Base-by-base conservation (phyloP, 2,888 invertebrate genomes). In the Drosophila quinaria region DNA sequence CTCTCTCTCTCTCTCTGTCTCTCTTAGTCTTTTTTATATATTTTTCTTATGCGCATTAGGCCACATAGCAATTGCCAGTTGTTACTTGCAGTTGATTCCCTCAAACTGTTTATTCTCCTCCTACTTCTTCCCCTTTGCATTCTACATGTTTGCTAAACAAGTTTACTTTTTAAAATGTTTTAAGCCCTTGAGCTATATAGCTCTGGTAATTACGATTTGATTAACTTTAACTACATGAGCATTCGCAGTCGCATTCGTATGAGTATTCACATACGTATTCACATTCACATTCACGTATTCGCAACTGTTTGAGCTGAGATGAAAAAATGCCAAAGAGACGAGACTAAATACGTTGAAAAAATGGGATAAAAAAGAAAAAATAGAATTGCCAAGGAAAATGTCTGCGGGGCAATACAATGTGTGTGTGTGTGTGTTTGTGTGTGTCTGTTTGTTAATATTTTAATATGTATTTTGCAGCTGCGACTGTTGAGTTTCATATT, bases 141-240 rank as follows among this genome's bases (percentile, higher is more conserved):
- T 35, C 49, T 59, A 62, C 65, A 70, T 70, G 76, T 88, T 87
- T 84, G 88, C 88, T 83, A 91, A 91, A 88, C 91, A 91, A 91
- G 91, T 91, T 91, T 91, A 85, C 90, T 90, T 91, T 90, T 90
- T 89, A 90, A 91, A 91, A 91, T 90, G 87, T 89, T 86, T 90
- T 77, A 68, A 69, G 68, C 72, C 82, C 89, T 61, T 47, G 47
- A 73, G 89, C 71, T 44, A 84, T 81, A 78, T 89, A 87, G 90
- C 90, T 90, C 87, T 86, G 87, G 91, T 91, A 91, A 91, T 91
- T 91, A 91, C 91, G 91, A 91, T 91, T 91, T 91, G 91, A 91
- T 91, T 91, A 91, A 91, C 91, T 91, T 91, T 91, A 91, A 91
- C 91, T 91, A 90, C 91, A 91, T 91, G 89, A 90, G 81, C 90